Base-by-base conservation (phyloP, 2,888 invertebrate genomes). In the Pristionchus arcanus region DNA sequence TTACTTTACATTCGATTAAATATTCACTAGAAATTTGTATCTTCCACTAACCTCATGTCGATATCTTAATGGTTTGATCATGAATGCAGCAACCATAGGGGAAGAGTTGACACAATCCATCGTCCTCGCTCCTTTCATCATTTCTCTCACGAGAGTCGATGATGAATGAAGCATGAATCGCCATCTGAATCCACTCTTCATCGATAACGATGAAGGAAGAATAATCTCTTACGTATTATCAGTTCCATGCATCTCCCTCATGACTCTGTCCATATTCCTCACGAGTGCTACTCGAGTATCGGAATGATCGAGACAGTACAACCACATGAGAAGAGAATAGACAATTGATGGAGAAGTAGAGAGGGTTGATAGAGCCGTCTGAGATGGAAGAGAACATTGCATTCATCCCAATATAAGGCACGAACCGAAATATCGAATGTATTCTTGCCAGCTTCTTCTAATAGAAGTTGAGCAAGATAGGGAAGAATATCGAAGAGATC, bases 301-400 rank as follows among this genome's bases (percentile, higher is more conserved):
- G 11, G 77, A 77, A 31, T 77, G 77, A 42, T 77, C 77, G 31
- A 77, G 77, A 42, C 77, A 77, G 42, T 77, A 77, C 77, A 77
- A 25, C 77, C 77, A 77, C 77, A 77, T 77, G 1, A 77, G 42
- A 5, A 77, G 9, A 21, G 31, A 42, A 21, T 77, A 77, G 77
- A 77, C 77, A 42, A 77, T 77, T 42, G 77, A 77, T 11, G 77
- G 77, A 42, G 77, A 37, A 21, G 77, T 42, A 42, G 77, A 37
- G 77, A 77, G 77, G 3, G 77, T 77, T 1, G 77, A 77, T 3
- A 77, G 77, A 42, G 77, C 77, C 21, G 77, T 77, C 77, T 77
- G 71, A 74, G 16, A 16, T 2, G 16, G 53, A 53, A 16, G 53
- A 83, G 53, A 81, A 7, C 28, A 81, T 11, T n/a, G 42, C 0